These are phyloP conservation scores for Cyprichromis sp. DNA, from an alignment of 2,113 vertebrate genomes.

Conservation along the genomic window DNA sequence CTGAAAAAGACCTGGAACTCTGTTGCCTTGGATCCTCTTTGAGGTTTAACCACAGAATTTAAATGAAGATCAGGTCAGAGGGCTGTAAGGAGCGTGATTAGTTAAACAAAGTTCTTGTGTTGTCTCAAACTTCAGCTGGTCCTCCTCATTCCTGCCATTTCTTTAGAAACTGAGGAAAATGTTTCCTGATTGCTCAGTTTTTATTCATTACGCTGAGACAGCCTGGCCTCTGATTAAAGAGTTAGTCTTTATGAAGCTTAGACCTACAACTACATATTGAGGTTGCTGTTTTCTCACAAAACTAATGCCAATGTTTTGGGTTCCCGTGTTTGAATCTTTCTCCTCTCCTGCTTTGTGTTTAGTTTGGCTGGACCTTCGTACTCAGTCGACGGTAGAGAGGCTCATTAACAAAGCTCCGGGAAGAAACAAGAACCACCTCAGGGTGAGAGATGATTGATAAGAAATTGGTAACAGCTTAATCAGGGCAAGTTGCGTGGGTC, in stretches of 20 bases:
- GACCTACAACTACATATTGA: background rate
- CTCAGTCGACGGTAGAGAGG: conserved; percentile 91
- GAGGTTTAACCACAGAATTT: background rate
- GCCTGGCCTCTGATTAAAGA: background rate
- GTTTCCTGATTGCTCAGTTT: background rate
- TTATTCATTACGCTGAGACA: background rate
- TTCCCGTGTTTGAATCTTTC: background rate
- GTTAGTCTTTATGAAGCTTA: background rate
- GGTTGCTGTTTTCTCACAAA: background rate
- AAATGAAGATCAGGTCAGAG: background rate
- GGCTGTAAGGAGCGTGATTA: background rate
- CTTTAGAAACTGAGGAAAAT: background rate
- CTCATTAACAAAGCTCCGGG: conserved; percentile 88
- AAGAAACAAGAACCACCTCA: conserved; percentile 86
- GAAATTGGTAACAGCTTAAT: background rate
- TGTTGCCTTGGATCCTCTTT: background rate
- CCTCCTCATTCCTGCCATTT: background rate
- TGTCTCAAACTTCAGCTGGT: background rate
- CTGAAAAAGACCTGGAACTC: background rate
- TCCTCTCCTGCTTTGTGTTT: background rate
- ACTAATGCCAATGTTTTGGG: background rate
- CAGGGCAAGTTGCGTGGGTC: background rate
- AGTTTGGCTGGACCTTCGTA: conserved; percentile 98
- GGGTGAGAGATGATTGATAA: conserved; percentile 69
- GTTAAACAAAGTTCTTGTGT: background rate